These are phyloP conservation scores for Picathartes gymnocephalus DNA, from an alignment of 2,113 vertebrate genomes.

Conservation along the genomic window DNA sequence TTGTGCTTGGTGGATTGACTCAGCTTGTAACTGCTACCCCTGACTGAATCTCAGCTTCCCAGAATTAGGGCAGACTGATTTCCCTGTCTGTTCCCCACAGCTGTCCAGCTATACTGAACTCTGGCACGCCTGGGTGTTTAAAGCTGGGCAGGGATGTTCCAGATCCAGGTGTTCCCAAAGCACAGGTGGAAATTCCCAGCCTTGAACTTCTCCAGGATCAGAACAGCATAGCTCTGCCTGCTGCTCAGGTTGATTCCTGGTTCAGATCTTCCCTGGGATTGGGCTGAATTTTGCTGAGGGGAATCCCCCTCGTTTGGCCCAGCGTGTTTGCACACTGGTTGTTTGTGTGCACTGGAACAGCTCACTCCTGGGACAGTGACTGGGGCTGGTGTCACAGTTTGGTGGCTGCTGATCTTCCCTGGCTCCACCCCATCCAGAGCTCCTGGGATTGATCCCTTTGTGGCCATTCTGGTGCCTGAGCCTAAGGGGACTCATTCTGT, in stretches of 20 bases:
- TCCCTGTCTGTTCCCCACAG: not conserved
- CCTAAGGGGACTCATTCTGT: not conserved
- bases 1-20: not conserved
- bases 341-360: not conserved
- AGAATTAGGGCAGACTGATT: not conserved
- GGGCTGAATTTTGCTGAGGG: not conserved
- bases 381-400: not conserved
- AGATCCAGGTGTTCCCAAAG: not conserved
- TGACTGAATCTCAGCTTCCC: not conserved
- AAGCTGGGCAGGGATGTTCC: not conserved
- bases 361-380: not conserved
- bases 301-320: not conserved
- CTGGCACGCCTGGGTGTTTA: accelerated
- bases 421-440: not conserved
- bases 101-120: not conserved
- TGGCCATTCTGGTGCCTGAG: accelerated
- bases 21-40: not conserved
- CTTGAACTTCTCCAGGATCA: not conserved
- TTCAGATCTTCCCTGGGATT: not conserved
- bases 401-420: not conserved
- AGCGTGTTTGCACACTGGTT: accelerated
- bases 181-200: not conserved
- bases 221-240: not conserved
- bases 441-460: accelerated
- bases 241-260: not conserved